Conservation (phyloP, 2,113 vertebrate genomes). For the Myodes glareolus region DNA sequence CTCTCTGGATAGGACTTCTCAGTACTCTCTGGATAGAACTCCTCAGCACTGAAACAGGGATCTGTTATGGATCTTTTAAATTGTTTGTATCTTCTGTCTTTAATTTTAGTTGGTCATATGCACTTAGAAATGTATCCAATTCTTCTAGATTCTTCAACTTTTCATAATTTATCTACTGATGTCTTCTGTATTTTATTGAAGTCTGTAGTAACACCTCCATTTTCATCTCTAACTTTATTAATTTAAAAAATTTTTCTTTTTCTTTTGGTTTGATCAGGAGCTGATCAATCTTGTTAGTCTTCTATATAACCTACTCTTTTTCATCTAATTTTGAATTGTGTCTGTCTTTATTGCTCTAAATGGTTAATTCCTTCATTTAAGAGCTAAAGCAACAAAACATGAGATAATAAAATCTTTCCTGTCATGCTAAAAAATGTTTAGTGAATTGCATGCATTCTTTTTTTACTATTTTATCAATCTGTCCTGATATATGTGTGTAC, state of each 20-base stretch:
- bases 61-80: not conserved
- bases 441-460: not conserved
- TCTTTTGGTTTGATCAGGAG: not conserved
- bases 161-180: not conserved
- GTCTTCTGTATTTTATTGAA: not conserved
- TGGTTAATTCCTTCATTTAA: not conserved
- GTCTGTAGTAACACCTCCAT: not conserved
- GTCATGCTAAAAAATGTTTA: not conserved
- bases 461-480: not conserved
- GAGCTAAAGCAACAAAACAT: not conserved
- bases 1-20: no score
- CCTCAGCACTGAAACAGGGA: no score
- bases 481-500: not conserved
- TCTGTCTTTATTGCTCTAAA: not conserved
- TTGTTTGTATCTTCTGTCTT: not conserved
- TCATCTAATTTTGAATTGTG: not conserved
- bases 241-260: not conserved
- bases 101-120: not conserved
- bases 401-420: not conserved
- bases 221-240: not conserved
- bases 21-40: no score
- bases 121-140: not conserved
- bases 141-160: not conserved
- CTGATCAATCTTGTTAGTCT: not conserved
- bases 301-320: not conserved